Base-by-base conservation (phyloP, 2,797 vertebrate genomes). In the Gadopsis bispinosus region DNA sequence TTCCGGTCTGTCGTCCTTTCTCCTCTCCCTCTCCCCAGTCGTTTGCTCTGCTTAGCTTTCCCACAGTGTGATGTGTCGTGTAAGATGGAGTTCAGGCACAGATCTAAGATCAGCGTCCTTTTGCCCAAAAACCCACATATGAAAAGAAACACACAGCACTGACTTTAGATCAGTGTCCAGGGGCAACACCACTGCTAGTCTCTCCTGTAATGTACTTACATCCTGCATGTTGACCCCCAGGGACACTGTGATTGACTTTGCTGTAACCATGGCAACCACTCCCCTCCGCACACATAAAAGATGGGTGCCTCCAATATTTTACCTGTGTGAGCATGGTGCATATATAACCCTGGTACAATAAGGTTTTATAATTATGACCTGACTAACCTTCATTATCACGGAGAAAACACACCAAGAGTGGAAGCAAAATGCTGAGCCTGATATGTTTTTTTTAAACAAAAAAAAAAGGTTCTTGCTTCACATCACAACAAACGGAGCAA, bases 151-250 rank as follows among this genome's bases (percentile, higher is more conserved):
- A 51, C 17, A 58, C 41, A 64, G 54, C 62, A 68, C 83, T 88
- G 76, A 86, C 63, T 83, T 68, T 77, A 73, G 82, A 81, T 87
- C 73, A 69, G 87, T 63, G 74, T 88, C 73, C 80, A 74, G 73
- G 79, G 87, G 75, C 64, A 73, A 79, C 83, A 55, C 58, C 84
- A 64, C 80, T 80, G 59, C 71, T 70, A 19, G 69, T 88, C 80
- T 81, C 85, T 90, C 82, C 76, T 85, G 85, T 90, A 63, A 82
- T 63, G 86, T 91, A 73, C 80, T 41, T 69, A 69, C 53, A 51
- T 85, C 89, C 87, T 90, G 92, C 93, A 94, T 92, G 93, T 92
- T 83, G 83, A 89, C 82, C 88, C 88, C 90, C 90, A 89, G 83
- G 79, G 91, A 86, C 91, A 92, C 92, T 94, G 93, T 93, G 93